Evolutionary conservation across 2,888 invertebrate genomes (phyloP).

Genomic region (Galeopsomyia nigrocyanea): DNA sequence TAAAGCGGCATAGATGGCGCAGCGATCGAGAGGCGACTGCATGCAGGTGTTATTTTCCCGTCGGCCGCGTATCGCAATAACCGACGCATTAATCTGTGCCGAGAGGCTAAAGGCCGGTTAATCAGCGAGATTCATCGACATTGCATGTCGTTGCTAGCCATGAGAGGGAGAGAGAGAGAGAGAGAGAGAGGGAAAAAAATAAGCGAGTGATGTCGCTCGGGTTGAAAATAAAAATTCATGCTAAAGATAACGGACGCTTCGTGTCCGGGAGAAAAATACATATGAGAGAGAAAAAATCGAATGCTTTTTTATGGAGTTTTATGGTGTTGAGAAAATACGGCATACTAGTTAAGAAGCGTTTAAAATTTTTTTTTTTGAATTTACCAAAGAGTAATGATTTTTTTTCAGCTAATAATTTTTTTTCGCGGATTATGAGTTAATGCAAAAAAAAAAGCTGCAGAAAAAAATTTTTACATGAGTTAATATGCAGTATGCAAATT

Average conservation of each 20-base stretch:
- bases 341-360: neutral
- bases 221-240: neutral
- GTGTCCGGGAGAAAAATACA: too few relatives aligned
- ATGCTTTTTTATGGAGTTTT: too few relatives aligned
- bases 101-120: constrained; percentile 19
- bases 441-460: too few relatives aligned
- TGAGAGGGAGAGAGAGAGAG: neutral
- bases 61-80: constrained; percentile 29
- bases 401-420: too few relatives aligned
- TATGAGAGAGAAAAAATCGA: too few relatives aligned
- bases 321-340: too few relatives aligned
- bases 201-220: constrained; percentile 8
- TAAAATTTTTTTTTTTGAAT: neutral
- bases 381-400: neutral
- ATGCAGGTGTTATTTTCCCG: constrained; percentile 36
- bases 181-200: constrained; percentile 2
- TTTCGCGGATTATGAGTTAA: too few relatives aligned
- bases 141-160: constrained; percentile 24
- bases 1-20: constrained; percentile 6
- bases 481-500: too few relatives aligned
- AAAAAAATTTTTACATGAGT: too few relatives aligned
- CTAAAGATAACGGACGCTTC: neutral
- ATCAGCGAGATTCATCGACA: constrained; percentile 39
- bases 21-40: neutral
- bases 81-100: constrained; percentile 32